Base-by-base conservation (phyloP, 2,113 vertebrate genomes). In the Zeus faber region DNA sequence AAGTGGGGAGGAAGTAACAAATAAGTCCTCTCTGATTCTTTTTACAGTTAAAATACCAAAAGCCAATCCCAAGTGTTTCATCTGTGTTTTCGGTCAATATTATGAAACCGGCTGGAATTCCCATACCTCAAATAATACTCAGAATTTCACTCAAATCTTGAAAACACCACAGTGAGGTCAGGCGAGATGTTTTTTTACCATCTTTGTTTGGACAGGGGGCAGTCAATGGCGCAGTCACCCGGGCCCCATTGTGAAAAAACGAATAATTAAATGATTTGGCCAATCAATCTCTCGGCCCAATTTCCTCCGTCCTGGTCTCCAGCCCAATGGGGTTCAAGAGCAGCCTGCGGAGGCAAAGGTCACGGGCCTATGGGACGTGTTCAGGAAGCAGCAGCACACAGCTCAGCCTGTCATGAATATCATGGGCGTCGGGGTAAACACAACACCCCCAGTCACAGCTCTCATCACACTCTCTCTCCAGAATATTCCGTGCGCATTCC, bases 241-340 rank as follows among this genome's bases (percentile, higher is more conserved):
- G 22, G 61, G 49, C 64, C 44, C 62, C 58, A 49, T 81, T 74
- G 79, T 76, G 67, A 81, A 84, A n/a, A 82, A 72, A 43, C 27
- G 33, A 81, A 87, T 81, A 82, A 82, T 84, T 83, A 77, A 84
- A 72, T 77, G 83, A 79, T 83, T 84, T 79, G 50, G 67, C 65
- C 78, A 80, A 85, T 88, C 82, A 80, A 72, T 85, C 82, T 77
- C 67, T 55, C 54, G n/a, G 65, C 9, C 65, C 62, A 83, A 84
- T 85, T 88, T 85, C 83, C 81, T 84, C 73, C 64, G 73, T 74
- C 70, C 73, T 72, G 76, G 59, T 78, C n/a, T 60, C 17, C 20
- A 50, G 50, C 68, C 78, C 83, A 78, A 72, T 80, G 76, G 77
- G 76, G 63, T 80, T 79, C 82, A 37, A 77, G 65, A 56, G 69